phyloP scores from a whole-genome alignment of 2,113 vertebrate genomes.

The Hylia prasina region DNA sequence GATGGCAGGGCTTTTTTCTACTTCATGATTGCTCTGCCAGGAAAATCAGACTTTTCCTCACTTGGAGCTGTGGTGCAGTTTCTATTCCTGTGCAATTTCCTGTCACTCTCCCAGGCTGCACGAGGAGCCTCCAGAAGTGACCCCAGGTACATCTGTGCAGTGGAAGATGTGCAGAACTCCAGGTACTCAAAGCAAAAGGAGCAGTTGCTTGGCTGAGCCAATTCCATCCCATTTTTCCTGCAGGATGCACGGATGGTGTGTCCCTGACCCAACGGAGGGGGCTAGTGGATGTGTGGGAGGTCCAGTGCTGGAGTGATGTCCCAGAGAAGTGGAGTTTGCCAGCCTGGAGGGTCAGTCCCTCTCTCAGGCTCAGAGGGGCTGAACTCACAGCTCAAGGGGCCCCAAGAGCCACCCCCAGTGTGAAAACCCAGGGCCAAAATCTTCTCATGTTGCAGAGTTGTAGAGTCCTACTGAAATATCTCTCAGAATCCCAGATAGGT shows the following conservation, averaged over 20 bases:
- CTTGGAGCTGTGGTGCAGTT: not conserved
- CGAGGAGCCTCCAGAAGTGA: not conserved
- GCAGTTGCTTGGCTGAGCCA: not conserved
- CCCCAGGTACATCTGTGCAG: not conserved
- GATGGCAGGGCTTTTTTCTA: not conserved
- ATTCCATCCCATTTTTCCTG: not conserved
- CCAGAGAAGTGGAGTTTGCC: not conserved
- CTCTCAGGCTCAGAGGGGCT: not conserved
- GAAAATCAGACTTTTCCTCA: not conserved
- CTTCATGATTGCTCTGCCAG: accelerated
- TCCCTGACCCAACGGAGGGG: not conserved
- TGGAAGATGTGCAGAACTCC: not conserved
- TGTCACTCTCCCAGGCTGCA: not conserved
- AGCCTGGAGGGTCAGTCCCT: not conserved
- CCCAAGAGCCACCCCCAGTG: not conserved
- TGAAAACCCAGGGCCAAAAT: not conserved
- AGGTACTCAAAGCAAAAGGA: not conserved
- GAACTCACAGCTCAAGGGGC: not conserved
- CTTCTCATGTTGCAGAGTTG: not conserved
- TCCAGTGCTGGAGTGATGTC: not conserved
- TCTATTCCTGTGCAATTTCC: not conserved
- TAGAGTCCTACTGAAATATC: not conserved
- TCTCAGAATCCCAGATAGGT: not conserved
- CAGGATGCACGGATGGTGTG: not conserved
- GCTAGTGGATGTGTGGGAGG: not conserved